These are phyloP conservation scores for Aphidius colemani DNA, from an alignment of 2,888 invertebrate species.

Conservation along the genomic window DNA sequence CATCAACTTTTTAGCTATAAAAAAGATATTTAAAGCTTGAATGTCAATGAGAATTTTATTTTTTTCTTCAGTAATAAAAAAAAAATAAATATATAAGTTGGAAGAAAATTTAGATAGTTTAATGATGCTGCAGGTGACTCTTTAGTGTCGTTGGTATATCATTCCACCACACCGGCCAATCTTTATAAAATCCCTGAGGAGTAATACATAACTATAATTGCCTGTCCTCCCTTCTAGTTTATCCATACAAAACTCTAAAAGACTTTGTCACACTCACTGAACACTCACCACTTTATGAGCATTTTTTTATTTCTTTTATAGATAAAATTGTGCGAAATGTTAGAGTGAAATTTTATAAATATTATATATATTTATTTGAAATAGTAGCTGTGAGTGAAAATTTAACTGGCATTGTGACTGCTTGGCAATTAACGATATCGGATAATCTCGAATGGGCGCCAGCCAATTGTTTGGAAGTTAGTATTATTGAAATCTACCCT, in stretches of 20 bases:
- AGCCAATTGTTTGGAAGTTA: constrained; percentile 25
- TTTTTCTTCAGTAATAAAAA: not conserved
- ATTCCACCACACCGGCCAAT: constrained; percentile 28
- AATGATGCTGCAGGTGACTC: constrained; percentile 22
- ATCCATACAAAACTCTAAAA: too few species aligned
- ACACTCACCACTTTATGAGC: constrained; percentile 29
- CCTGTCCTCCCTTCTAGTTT: not conserved
- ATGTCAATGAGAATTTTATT: not conserved
- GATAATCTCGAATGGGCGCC: constrained; percentile 21
- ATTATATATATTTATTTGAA: too few species aligned
- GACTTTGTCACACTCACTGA: too few species aligned
- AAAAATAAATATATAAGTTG: not conserved
- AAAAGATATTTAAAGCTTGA: too few species aligned
- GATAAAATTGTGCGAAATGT: constrained; percentile 37
- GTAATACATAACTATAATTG: not conserved
- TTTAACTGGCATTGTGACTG: not conserved
- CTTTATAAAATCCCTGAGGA: constrained; percentile 31
- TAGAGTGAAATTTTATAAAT: not conserved
- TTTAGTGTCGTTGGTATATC: constrained; percentile 11
- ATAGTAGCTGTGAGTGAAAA: constrained; percentile 14
- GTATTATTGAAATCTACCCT: constrained; percentile 7
- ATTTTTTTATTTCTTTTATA: constrained; percentile 41
- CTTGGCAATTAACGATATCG: constrained; percentile 31
- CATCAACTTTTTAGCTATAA: too few species aligned
- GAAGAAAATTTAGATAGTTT: constrained; percentile 18